Conservation (phyloP, 2,113 vertebrate genomes). For the Herpailurus yagouaroundi region DNA sequence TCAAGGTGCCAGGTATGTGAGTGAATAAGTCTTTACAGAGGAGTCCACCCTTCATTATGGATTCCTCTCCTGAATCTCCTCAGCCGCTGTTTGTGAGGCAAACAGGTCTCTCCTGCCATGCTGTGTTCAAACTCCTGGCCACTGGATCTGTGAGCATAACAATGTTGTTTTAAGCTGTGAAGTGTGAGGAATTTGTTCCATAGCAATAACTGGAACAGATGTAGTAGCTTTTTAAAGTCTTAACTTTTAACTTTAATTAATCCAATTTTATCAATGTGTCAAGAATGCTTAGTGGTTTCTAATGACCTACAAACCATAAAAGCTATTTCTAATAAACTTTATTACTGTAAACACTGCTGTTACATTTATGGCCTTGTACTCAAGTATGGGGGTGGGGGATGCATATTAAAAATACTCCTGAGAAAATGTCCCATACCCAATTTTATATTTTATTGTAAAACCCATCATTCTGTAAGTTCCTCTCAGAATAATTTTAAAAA, state of each 20-base stretch:
- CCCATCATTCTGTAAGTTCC: background rate
- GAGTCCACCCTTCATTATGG: background rate
- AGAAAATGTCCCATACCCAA: background rate
- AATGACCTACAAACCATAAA: background rate
- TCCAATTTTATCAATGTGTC: background rate
- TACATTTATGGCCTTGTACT: background rate
- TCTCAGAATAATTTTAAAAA: background rate
- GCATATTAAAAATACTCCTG: background rate
- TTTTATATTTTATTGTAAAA: constrained; percentile 7
- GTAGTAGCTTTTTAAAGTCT: background rate
- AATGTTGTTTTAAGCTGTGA: background rate
- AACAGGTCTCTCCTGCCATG: background rate
- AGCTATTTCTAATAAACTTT: background rate
- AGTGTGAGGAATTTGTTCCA: background rate
- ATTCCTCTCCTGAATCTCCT: background rate
- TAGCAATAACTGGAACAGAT: background rate
- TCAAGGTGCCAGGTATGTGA: background rate
- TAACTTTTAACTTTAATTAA: background rate
- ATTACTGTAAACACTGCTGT: background rate
- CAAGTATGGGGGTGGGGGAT: background rate
- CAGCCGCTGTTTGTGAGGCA: background rate
- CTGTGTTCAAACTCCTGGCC: background rate
- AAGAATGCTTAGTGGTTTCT: background rate
- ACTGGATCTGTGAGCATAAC: background rate
- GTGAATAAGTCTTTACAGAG: background rate